Conservation (phyloP, 2,797 vertebrate species). For the Tamandua tetradactyla region DNA sequence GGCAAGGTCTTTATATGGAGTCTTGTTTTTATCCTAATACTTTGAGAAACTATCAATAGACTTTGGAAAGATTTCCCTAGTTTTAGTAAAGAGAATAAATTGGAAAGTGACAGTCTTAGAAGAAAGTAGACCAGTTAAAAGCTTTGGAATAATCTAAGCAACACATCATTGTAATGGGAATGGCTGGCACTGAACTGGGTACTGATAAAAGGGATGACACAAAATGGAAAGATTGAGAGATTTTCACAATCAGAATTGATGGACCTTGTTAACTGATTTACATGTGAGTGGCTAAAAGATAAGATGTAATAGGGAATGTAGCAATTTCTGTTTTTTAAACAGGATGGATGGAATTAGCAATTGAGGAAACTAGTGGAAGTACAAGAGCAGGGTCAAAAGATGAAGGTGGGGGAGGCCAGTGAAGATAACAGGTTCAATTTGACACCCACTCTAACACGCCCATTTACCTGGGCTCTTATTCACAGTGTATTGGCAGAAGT, state of each 20-base stretch:
- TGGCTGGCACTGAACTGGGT: neutral
- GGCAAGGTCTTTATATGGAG: neutral
- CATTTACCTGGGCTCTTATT: neutral
- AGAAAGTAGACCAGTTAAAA: neutral
- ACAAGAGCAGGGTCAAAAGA: neutral
- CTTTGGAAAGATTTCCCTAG: neutral
- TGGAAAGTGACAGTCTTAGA: neutral
- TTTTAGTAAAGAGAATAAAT: neutral
- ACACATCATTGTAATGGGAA: neutral
- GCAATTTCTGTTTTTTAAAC: neutral
- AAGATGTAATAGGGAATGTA: neutral
- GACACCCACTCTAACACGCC: neutral
- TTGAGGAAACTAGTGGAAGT: neutral
- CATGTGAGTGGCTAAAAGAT: neutral
- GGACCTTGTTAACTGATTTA: neutral
- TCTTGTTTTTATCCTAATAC: neutral
- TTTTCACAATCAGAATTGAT: neutral
- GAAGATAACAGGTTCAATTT: neutral
- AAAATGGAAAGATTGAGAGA: neutral
- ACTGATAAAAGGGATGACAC: neutral
- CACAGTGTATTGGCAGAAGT: neutral
- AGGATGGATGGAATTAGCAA: neutral
- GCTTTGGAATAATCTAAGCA: neutral
- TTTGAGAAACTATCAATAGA: neutral
- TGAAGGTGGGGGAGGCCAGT: neutral